These are phyloP conservation scores for Esox niger DNA, from an alignment of 2,113 vertebrate species.

Conservation along the genomic window DNA sequence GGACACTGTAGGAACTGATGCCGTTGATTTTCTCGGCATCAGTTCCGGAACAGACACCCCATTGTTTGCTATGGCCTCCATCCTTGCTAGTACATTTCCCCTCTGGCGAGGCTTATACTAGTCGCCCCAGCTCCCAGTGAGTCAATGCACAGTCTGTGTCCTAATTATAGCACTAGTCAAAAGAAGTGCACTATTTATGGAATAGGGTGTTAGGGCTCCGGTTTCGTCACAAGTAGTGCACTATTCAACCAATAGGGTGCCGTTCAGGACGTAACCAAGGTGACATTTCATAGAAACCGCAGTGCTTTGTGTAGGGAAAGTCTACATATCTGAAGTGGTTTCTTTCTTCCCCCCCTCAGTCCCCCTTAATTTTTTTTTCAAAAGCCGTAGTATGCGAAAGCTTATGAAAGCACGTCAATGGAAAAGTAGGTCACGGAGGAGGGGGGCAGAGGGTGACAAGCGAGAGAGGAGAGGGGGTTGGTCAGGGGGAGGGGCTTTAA, in stretches of 20 bases:
- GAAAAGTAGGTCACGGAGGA: conserved; percentile 69
- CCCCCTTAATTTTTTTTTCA: conserved; percentile 17
- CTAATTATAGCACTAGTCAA: too few species aligned
- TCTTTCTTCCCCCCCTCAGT: not conserved
- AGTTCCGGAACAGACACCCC: conserved; percentile 15
- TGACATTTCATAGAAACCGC: conserved; percentile 55
- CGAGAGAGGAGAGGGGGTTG: conserved; percentile 29
- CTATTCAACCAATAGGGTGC: too few species aligned
- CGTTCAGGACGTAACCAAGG: conserved; percentile 26
- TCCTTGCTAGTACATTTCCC: too few species aligned
- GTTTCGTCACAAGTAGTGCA: too few species aligned
- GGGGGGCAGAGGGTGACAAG: not conserved
- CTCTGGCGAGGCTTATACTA: not conserved
- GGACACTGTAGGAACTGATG: too few species aligned
- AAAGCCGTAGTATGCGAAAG: conserved; percentile 52
- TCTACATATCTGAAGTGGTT: not conserved
- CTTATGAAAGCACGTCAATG: conserved; percentile 60
- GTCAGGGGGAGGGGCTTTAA: conserved; percentile 29
- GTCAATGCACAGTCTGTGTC: not conserved
- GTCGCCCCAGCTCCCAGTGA: conserved; percentile 25
- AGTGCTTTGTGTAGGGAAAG: conserved; percentile 27
- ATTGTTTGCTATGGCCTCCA: not conserved
- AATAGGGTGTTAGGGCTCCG: too few species aligned
- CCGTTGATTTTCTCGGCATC: not conserved
- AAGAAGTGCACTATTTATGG: too few species aligned